Conservation (phyloP, 2,888 invertebrate genomes). For the Melitaea athalia region DNA sequence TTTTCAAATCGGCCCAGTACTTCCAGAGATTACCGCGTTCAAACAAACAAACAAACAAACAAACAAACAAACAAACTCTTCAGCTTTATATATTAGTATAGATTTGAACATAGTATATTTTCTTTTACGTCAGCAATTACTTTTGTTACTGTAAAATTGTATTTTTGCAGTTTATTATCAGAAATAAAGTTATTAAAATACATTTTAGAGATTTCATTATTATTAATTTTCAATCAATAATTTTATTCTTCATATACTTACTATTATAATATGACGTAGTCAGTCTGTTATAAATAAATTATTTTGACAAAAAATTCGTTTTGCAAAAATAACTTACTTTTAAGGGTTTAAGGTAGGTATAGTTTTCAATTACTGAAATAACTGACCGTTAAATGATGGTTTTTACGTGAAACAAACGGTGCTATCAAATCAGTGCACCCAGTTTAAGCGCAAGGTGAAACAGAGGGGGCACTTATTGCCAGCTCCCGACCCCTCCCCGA, state of each 20-base stretch:
- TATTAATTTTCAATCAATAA: too few species aligned
- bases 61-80: too few species aligned
- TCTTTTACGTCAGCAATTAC: slow-evolving; percentile 38
- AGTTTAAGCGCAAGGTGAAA: slow-evolving; percentile 78
- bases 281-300: neutral
- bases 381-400: slow-evolving; percentile 62
- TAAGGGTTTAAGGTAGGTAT: too few species aligned
- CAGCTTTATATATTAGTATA: too few species aligned
- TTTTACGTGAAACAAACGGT: slow-evolving; percentile 74
- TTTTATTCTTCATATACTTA: too few species aligned
- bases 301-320: slow-evolving; percentile 6
- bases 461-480: slow-evolving; percentile 78
- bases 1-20: too few species aligned
- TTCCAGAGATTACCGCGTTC: too few species aligned
- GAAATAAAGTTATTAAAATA: slow-evolving; percentile 57
- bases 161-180: slow-evolving; percentile 45
- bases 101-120: slow-evolving; percentile 23
- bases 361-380: slow-evolving; percentile 55
- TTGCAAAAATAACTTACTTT: slow-evolving; percentile 35
- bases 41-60: too few species aligned
- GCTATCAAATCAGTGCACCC: slow-evolving; percentile 81
- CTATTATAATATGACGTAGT: too few species aligned
- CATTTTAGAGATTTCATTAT: neutral
- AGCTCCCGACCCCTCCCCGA: slow-evolving; percentile 41
- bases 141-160: slow-evolving; percentile 44